Evolutionary conservation across 2,797 vertebrate genomes (phyloP).

Genomic region (Oreochromis mossambicus): DNA sequence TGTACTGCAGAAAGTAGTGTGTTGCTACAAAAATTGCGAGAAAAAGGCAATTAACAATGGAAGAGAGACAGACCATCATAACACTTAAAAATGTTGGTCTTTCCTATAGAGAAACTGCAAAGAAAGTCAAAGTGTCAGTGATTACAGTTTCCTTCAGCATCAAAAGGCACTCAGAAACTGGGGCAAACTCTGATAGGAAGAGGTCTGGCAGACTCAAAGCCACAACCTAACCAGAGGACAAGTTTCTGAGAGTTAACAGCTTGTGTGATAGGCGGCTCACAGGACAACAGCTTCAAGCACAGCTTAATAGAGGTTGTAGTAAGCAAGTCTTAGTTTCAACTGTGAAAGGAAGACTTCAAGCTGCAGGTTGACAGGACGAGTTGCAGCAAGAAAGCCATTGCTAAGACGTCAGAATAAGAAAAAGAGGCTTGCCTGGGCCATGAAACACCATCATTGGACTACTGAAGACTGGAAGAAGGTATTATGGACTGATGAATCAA

Average conservation of each 20-base stretch:
- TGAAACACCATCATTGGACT: not conserved
- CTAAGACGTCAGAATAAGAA: not conserved
- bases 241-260: too few relatives aligned
- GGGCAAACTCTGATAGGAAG: too few relatives aligned
- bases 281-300: too few relatives aligned
- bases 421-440: not conserved
- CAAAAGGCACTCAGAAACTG: not conserved
- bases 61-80: not conserved
- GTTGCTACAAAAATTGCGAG: not conserved
- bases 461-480: not conserved
- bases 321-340: too few relatives aligned
- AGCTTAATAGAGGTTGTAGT: too few relatives aligned
- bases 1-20: not conserved
- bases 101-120: not conserved
- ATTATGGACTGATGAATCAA: not conserved
- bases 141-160: not conserved
- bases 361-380: not conserved
- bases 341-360: too few relatives aligned
- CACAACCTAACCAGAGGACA: not conserved
- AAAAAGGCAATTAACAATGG: not conserved
- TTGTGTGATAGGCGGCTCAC: too few relatives aligned
- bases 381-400: not conserved
- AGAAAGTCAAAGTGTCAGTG: not conserved
- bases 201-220: not conserved
- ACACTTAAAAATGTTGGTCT: not conserved